Base-by-base conservation (phyloP, 2,888 invertebrate species). In the Campoletis raptor region DNA sequence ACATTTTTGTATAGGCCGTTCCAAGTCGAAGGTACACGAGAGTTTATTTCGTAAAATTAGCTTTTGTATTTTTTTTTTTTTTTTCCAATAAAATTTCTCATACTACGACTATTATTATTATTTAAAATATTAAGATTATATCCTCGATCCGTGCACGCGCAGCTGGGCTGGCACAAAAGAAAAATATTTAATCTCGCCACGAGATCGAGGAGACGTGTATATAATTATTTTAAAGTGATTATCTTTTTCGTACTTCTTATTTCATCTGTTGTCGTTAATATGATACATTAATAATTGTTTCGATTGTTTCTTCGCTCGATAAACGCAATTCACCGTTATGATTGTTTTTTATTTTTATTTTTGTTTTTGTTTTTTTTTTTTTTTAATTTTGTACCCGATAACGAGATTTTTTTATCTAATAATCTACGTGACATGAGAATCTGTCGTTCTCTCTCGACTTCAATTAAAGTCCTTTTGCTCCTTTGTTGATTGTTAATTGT, bases 181-280 rank as follows among this genome's bases (percentile, higher is more conserved):
- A 88, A 90, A 90, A 89, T 89, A 89, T 83, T 83, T 87, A 57
- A 82, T 86, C 70, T 85, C 74, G 82, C 81, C 82, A 89, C 80
- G 85, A 89, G 85, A 78, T 87, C 87, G 88, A 87, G 88, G 86
- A 89, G 86, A 87, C 88, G 81, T 89, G 79, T 85, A 73, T 81
- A 86, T 83, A 52, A 80, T 66, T 77, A 77, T 67, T 77, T 36
- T 24, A 52, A 61, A 67, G 15, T 81, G 67, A 72, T 45, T 81
- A 83, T 86, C 83, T 77, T 64, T 30, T 72, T 86, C 69, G 66
- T 70, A 76, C 77, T 37, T 42, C 36, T 67, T 18, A 52, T 40
- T 74, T 64, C 12, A 24, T 45, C 40, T 24, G 15, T 61, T n/a
- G 3, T 21, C 36, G 70, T 42, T 70, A 54, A n/a, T 64, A 74